Conservation (phyloP, 1,140 invertebrate species). For the Cotesia typhae region DNA sequence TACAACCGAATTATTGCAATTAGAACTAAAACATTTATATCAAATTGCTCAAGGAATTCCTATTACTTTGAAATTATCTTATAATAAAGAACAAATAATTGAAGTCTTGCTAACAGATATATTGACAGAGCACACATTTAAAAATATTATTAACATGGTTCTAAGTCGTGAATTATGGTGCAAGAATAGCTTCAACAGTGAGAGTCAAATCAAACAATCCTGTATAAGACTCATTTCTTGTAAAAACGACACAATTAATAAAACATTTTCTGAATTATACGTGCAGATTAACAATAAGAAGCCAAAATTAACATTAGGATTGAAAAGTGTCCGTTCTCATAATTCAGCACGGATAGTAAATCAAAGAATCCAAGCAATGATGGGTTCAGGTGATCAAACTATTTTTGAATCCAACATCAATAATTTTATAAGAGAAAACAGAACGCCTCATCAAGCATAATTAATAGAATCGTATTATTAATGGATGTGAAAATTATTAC, state of each 20-base stretch:
- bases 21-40: background rate
- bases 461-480: too few relatives aligned
- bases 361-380: background rate
- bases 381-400: too few relatives aligned
- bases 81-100: background rate
- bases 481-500: too few relatives aligned
- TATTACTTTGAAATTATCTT: background rate
- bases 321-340: background rate
- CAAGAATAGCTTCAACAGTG: background rate
- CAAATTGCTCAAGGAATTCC: background rate
- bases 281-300: background rate
- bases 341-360: background rate
- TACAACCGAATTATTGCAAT: background rate
- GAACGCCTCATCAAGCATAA: too few relatives aligned
- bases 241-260: background rate
- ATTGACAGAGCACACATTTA: background rate
- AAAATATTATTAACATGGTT: background rate
- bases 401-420: too few relatives aligned
- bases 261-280: slow-evolving; percentile 4
- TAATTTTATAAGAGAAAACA: too few relatives aligned
- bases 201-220: background rate
- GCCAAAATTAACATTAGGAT: background rate
- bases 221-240: background rate
- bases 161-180: background rate
- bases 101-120: background rate